Base-by-base conservation (phyloP, 2,113 vertebrate species). In the Terrapene triunguis region DNA sequence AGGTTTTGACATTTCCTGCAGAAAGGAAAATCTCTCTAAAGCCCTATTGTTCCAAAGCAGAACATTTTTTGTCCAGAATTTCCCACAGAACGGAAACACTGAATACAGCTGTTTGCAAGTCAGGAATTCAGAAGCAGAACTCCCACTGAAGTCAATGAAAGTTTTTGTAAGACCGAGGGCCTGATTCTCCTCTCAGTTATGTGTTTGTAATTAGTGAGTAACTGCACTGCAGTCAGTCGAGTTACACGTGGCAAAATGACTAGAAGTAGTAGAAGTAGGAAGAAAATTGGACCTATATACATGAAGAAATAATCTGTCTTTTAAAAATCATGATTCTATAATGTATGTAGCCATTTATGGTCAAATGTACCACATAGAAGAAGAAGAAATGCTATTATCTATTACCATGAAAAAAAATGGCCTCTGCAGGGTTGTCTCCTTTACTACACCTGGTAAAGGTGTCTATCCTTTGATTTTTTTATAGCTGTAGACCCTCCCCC, bases 251-350 rank as follows among this genome's bases (percentile, higher is more conserved):
- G 59, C 85, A 44, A 87, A 88, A 57, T 8, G 48, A 29, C 11
- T 3, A 9, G 14, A 80, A 42, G 44, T 25, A 2, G 13, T 25
- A 2, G 13, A 79, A 44, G 38, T 25, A 2, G 0, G 8, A 24
- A 80, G 55, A 72, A 88, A 4, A 53, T 50, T 22, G 48, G 48
- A 6, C 32, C 25, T 3, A 1, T 42, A 38, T 50, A 8, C 32
- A 69, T 84, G 65, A 82, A 86, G 6, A 38, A 91, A 85, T 38
- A 54, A 62, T 55, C 3, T 59, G 51, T 82, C 8, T 89, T 91
- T 35, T 78, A 74, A 79, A 87, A 90, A 88, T 47, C 38, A 53
- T 10, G 19, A 22, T 72, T 85, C 4, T 1, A 16, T 5, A 72
- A 54, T 80, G 93, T 93, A 17, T 5, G 1, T 50, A 27, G 6